Percentiles rank a stretch among this genome's conserved stretches.
phyloP scores from a whole-genome alignment of 2,797 vertebrate species.

The Tinamus major region DNA sequence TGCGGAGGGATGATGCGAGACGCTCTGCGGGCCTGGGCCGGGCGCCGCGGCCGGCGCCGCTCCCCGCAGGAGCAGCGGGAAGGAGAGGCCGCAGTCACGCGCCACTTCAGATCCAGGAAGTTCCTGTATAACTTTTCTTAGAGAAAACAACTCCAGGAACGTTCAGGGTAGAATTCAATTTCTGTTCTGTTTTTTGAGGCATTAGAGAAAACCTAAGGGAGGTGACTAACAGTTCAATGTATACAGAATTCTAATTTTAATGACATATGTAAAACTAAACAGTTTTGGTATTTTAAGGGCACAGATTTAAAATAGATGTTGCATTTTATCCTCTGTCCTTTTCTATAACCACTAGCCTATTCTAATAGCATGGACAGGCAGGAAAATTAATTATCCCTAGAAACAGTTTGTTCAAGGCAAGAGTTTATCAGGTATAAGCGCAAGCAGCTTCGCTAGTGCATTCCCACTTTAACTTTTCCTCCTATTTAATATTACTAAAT shows the following conservation, averaged over 20 bases:
- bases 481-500: background rate
- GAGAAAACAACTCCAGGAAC: background rate
- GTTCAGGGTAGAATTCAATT: background rate
- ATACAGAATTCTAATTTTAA: background rate
- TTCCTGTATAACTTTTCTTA: background rate
- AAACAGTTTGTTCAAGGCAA: conserved; percentile 38
- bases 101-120: background rate
- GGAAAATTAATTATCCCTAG: conserved; percentile 9
- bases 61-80: background rate
- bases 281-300: background rate
- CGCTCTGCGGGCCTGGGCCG: background rate
- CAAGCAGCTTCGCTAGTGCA: conserved; percentile 24
- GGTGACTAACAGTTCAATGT: background rate
- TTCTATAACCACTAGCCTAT: background rate
- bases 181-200: background rate
- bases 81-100: background rate
- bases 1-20: background rate
- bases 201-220: background rate
- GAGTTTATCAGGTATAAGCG: conserved; percentile 17
- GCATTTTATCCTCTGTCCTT: background rate
- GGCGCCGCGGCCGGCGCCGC: background rate
- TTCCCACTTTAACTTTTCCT: conserved; percentile 15
- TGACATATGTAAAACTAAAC: background rate
- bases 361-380: background rate
- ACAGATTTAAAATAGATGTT: background rate